A percentile compares a stretch with the other conserved stretches of the same genome.
Evolutionary conservation across 1,140 invertebrate species (phyloP).

Genomic region (Trichonephila inaurata): DNA sequence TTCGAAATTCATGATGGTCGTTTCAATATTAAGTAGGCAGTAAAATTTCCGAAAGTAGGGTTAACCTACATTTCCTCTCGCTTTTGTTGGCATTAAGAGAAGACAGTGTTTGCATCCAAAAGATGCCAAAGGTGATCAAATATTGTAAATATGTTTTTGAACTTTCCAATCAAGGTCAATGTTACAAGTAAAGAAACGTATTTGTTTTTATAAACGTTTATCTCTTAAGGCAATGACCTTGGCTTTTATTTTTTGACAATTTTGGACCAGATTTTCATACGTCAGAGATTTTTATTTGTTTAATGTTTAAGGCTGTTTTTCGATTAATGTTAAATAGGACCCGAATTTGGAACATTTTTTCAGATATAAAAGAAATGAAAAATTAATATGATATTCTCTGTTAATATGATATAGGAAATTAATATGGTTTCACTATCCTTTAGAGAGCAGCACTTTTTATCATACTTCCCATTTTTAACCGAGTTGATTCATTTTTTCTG

Average conservation of each 20-base stretch:
- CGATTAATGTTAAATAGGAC: no score
- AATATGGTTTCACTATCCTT: no score
- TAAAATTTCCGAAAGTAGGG: not conserved
- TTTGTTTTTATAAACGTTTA: not conserved
- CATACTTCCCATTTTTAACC: no score
- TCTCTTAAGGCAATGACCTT: not conserved
- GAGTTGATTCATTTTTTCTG: no score
- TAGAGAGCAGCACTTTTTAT: no score
- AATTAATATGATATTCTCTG: no score
- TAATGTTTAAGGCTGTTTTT: no score
- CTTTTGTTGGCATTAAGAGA: not conserved
- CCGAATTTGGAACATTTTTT: no score
- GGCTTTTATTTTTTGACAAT: not conserved
- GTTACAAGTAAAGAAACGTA: not conserved
- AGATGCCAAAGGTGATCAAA: not conserved
- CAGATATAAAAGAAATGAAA: no score
- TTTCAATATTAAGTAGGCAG: conserved; percentile 1
- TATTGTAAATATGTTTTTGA: not conserved
- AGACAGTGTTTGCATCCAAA: not conserved
- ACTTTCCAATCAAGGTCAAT: not conserved
- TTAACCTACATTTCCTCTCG: not conserved
- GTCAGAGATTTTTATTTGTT: no score
- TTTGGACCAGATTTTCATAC: not conserved
- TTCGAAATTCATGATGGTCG: not conserved
- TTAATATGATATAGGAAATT: no score